Evolutionary conservation across 2,797 vertebrate species (phyloP), one percentile per base, ranked within the genome.

Genomic region (Sebastes glaucus): DNA sequence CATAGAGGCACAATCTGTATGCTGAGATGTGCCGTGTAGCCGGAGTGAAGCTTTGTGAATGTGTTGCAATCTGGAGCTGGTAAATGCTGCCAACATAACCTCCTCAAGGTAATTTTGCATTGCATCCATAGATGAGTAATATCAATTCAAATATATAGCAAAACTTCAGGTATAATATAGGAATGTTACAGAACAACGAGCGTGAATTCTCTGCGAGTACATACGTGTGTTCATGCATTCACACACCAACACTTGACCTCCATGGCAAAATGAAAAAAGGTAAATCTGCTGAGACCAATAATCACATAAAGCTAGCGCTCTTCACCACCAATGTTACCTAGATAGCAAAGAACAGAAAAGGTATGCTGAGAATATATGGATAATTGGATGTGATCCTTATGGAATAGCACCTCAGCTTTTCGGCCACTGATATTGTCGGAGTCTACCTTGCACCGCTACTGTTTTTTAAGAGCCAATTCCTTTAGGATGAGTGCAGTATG

Each of bases 1-100:
- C 68, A 0, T 71, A 13, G n/a, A 11, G 52, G 25, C 32, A 20
- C 28, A 56, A 84, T 88, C 77, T 83, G 77, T 79, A 74, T 82
- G 65, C 70, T 28, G 23, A 55, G 27, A 27, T 9, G 81, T 64
- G 53, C 65, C 10, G 32, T 18, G 38, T 42, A 42, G 38, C 38
- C 14, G 38, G 13, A 18, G 42, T 16, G 16, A 32, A 57, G 49
- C 35, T 56, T 53, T 49, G 28, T 22, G 42, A 77, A 35, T 20
- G 60, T 53, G 63, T 32, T 65, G 52, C 77, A 80, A 14, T 66
- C 64, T 80, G 61, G 13, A 87, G 62, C 73, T 57, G 10, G 9
- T 71, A 72, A 85, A 81, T 56, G 68, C 73, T 74, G 76, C 82
- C 52, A 49, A 71, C 46, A n/a, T 7, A 27, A 55, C 46, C 20